Conservation (phyloP, 2,113 vertebrate species). For the Etheostoma cragini region DNA sequence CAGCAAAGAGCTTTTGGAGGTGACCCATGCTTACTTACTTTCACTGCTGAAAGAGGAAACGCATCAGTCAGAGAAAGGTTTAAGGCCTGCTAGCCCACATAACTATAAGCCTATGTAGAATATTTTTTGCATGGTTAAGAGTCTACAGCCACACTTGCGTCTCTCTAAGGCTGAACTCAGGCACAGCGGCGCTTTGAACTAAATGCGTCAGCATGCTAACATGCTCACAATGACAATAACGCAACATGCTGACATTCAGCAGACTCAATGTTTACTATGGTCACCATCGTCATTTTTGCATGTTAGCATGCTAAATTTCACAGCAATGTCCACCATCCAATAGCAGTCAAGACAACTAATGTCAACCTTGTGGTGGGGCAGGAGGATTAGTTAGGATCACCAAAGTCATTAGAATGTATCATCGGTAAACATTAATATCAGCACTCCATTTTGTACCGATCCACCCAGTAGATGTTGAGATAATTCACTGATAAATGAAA, state of each 20-base stretch:
- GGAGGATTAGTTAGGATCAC: too few relatives aligned
- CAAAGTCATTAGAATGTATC: too few relatives aligned
- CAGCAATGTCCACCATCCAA: too few relatives aligned
- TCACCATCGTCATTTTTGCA: not conserved
- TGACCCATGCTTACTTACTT: constrained; percentile 50
- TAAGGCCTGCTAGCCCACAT: not conserved
- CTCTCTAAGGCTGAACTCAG: not conserved
- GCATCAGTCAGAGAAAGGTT: constrained; percentile 34
- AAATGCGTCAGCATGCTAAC: not conserved
- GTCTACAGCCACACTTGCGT: not conserved
- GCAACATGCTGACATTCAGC: not conserved
- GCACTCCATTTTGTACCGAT: too few relatives aligned
- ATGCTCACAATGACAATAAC: not conserved
- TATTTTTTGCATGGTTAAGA: constrained; percentile 2
- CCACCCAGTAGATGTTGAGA: too few relatives aligned
- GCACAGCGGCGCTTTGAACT: not conserved
- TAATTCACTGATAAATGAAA: too few relatives aligned
- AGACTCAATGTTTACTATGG: not conserved
- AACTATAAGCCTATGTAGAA: constrained; percentile 5
- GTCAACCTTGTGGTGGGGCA: too few relatives aligned
- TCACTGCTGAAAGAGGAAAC: constrained; percentile 23
- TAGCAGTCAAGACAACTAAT: too few relatives aligned
- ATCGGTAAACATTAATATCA: too few relatives aligned
- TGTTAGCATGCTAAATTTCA: not conserved
- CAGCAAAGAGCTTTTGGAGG: constrained; percentile 57